Conservation (phyloP, 2,888 invertebrate species). For the Pheosia gnoma region DNA sequence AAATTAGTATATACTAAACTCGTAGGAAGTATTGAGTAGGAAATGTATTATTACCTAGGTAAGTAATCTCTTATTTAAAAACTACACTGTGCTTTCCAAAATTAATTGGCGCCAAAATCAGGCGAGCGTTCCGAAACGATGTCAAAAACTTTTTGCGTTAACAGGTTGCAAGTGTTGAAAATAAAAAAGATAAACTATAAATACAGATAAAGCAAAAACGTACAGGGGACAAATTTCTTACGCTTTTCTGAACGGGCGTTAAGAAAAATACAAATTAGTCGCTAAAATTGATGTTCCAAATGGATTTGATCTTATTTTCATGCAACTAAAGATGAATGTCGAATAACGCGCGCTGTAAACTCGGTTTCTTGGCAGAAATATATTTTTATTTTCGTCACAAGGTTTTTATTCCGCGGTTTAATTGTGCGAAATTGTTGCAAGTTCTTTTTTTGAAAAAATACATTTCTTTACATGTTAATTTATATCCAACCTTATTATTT, state of each 20-base stretch:
- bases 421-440: slow-evolving; percentile 76
- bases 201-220: slow-evolving; percentile 54
- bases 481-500: slow-evolving; percentile 6
- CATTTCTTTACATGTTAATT: slow-evolving; percentile 10
- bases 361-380: slow-evolving; percentile 9
- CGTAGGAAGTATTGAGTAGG: too few species aligned
- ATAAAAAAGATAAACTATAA: slow-evolving; percentile 46
- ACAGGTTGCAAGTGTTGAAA: slow-evolving; percentile 60
- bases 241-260: slow-evolving; percentile 63
- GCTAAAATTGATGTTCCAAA: background rate
- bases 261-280: background rate
- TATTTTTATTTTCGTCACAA: slow-evolving; percentile 46
- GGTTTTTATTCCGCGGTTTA: slow-evolving; percentile 71
- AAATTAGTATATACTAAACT: too few species aligned
- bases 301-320: background rate
- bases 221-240: slow-evolving; percentile 77
- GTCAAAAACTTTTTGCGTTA: slow-evolving; percentile 75
- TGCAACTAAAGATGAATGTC: slow-evolving; percentile 11
- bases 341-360: slow-evolving; percentile 10
- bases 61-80: slow-evolving; percentile 7
- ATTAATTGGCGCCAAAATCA: slow-evolving; percentile 77
- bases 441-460: slow-evolving; percentile 51
- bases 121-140: slow-evolving; percentile 66
- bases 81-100: slow-evolving; percentile 52
- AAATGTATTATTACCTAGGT: too few species aligned